A percentile compares a stretch with the other conserved stretches of the same genome.
Conservation (phyloP, 2,888 invertebrate genomes). For the Linyphia triangularis region DNA sequence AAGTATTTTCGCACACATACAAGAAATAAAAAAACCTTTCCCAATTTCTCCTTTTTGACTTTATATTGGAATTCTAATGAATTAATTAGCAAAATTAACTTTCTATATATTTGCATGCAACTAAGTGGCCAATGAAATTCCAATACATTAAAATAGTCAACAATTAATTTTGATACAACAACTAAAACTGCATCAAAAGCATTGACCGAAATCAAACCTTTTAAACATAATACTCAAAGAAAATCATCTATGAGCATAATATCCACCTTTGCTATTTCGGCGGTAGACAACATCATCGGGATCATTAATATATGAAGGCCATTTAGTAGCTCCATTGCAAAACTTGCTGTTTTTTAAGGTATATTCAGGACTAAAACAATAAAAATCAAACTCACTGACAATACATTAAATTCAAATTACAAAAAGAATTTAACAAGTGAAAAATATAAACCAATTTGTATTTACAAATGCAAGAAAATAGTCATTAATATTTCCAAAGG, state of each 20-base stretch:
- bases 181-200: too few relatives aligned
- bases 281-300: not conserved
- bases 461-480: not conserved
- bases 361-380: constrained; percentile 44
- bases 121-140: too few relatives aligned
- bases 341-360: constrained; percentile 43
- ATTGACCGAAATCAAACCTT: too few relatives aligned
- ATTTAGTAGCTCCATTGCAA: constrained; percentile 57
- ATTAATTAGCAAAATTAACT: too few relatives aligned
- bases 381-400: not conserved
- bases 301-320: not conserved
- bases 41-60: too few relatives aligned
- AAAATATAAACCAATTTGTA: not conserved
- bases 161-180: too few relatives aligned
- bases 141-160: too few relatives aligned
- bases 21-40: too few relatives aligned
- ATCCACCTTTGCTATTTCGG: constrained; percentile 7
- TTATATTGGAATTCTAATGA: too few relatives aligned
- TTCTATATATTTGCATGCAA: too few relatives aligned
- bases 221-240: not conserved
- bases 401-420: not conserved
- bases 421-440: not conserved
- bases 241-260: constrained; percentile 30
- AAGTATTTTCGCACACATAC: too few relatives aligned
- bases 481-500: not conserved